These are phyloP conservation scores for Balaenoptera acutorostrata DNA, from an alignment of 2,113 vertebrate genomes.

Conservation along the genomic window DNA sequence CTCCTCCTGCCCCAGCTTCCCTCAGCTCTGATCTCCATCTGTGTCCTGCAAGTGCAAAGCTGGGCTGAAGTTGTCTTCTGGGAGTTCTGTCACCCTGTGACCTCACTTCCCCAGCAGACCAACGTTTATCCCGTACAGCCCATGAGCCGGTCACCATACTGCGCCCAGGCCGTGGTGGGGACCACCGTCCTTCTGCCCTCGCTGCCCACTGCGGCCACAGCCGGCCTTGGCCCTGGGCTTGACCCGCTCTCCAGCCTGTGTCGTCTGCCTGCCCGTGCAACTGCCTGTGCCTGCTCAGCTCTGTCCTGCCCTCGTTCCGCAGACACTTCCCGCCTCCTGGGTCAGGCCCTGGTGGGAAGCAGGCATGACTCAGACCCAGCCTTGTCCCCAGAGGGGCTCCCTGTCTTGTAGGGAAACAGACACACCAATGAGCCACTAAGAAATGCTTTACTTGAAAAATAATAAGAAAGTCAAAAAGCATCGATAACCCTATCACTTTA, in stretches of 20 bases:
- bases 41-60: background rate
- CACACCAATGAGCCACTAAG: background rate
- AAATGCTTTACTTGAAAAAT: background rate
- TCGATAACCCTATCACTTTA: background rate
- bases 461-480: background rate
- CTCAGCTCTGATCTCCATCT: background rate
- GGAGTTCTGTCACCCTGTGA: background rate
- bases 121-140: background rate
- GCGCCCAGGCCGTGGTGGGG: background rate
- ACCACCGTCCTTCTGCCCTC: background rate
- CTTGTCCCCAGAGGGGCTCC: background rate
- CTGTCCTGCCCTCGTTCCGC: background rate
- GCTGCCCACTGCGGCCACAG: background rate
- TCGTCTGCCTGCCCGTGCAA: fast-evolving
- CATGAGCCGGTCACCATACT: fast-evolving
- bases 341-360: background rate
- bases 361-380: background rate
- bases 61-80: background rate
- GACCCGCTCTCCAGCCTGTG: background rate
- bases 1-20: background rate
- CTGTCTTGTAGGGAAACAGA: background rate
- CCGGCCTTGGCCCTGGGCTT: background rate
- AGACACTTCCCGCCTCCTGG: background rate
- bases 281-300: background rate
- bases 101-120: background rate